A percentile compares a stretch with the other conserved stretches of the same genome.
Evolutionary conservation across 2,113 vertebrate genomes (phyloP).

Genomic region (Phocoena phocoena): DNA sequence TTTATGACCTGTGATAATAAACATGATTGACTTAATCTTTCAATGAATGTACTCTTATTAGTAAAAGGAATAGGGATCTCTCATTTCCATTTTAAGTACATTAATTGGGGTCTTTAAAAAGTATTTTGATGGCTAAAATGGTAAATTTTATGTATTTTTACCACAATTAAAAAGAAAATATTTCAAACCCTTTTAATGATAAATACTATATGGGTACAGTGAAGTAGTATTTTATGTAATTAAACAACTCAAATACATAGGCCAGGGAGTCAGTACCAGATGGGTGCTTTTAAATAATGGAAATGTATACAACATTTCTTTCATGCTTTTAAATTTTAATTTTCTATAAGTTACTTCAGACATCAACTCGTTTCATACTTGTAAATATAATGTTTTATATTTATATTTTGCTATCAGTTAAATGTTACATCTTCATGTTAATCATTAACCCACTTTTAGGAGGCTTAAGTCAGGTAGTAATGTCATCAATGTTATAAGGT

Average conservation of each 20-base stretch:
- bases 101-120: neutral
- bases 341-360: neutral
- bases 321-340: neutral
- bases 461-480: neutral
- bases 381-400: neutral
- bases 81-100: slow-evolving; percentile 24
- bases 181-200: neutral
- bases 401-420: slow-evolving; percentile 14
- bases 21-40: neutral
- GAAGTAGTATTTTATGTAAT: neutral
- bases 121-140: neutral
- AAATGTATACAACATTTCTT: neutral
- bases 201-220: neutral
- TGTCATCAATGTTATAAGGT: neutral
- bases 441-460: neutral
- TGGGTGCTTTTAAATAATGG: neutral
- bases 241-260: neutral
- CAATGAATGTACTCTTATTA: neutral
- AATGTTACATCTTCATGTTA: neutral
- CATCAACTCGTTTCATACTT: neutral
- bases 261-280: neutral
- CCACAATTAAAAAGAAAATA: neutral
- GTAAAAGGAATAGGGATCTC: neutral
- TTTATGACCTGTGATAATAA: neutral
- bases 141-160: slow-evolving; percentile 29